Conservation (phyloP, 1,140 invertebrate species). For the Papilio machaon region DNA sequence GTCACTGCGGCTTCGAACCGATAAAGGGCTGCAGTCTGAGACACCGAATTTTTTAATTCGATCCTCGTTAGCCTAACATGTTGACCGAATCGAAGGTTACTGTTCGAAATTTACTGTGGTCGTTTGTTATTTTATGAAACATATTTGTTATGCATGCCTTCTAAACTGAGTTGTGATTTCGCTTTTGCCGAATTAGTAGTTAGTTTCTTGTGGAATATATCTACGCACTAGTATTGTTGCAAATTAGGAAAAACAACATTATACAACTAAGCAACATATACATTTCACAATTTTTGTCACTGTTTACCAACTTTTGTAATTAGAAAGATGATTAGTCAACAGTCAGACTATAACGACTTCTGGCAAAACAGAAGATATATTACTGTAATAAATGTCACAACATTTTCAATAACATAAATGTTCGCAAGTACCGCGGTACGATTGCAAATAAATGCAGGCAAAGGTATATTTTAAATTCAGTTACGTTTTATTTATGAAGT, state of each 20-base stretch:
- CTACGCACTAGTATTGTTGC: neutral
- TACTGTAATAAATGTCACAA: neutral
- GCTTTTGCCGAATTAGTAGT: neutral
- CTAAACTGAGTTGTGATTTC: neutral
- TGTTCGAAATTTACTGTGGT: slow-evolving; percentile 48
- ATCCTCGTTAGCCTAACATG: slow-evolving; percentile 65
- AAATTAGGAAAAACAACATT: neutral
- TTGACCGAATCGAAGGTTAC: slow-evolving; percentile 51
- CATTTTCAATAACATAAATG: slow-evolving; percentile 4
- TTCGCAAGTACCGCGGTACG: neutral
- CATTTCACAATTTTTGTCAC: neutral
- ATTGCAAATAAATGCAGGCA: slow-evolving; percentile 15
- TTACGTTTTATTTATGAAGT: slow-evolving; percentile 19
- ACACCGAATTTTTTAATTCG: slow-evolving; percentile 65
- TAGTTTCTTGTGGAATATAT: neutral
- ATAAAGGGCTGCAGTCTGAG: slow-evolving; percentile 57
- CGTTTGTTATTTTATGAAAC: slow-evolving; percentile 40
- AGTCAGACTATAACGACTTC: neutral
- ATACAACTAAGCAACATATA: no score
- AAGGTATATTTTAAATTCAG: slow-evolving; percentile 14
- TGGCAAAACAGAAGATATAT: neutral
- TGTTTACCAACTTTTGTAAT: no score
- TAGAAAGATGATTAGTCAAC: no score
- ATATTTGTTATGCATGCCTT: slow-evolving; percentile 13
- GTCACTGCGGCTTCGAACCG: slow-evolving; percentile 47